Evolutionary conservation across 2,113 vertebrate genomes (phyloP).

Genomic region (Labeo catla): DNA sequence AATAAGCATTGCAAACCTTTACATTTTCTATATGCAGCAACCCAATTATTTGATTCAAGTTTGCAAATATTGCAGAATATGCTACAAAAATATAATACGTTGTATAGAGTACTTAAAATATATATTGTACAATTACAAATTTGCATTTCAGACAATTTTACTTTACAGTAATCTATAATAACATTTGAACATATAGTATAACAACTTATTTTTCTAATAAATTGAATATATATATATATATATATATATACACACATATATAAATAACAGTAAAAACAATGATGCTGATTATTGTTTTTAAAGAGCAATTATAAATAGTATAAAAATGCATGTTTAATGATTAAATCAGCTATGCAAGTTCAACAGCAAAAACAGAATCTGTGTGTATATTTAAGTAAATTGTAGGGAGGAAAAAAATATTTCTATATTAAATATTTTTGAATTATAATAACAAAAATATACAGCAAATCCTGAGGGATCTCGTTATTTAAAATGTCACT

Average conservation of each 20-base stretch:
- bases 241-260: too few relatives aligned
- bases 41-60: constrained; percentile 1
- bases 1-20: background rate
- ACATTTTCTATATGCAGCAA: background rate
- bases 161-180: background rate
- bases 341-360: background rate
- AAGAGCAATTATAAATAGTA: background rate
- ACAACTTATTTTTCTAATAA: background rate
- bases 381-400: background rate
- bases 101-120: background rate
- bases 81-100: background rate
- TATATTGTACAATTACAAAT: background rate
- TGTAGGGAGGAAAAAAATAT: background rate
- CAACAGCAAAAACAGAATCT: background rate
- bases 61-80: background rate
- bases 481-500: background rate
- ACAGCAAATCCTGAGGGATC: background rate
- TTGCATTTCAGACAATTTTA: background rate
- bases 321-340: background rate
- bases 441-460: background rate
- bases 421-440: background rate
- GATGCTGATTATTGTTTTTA: background rate
- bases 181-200: background rate
- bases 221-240: background rate
- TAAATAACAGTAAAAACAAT: background rate